Base-by-base conservation (phyloP, 2,113 vertebrate species). In the Rhea pennata region DNA sequence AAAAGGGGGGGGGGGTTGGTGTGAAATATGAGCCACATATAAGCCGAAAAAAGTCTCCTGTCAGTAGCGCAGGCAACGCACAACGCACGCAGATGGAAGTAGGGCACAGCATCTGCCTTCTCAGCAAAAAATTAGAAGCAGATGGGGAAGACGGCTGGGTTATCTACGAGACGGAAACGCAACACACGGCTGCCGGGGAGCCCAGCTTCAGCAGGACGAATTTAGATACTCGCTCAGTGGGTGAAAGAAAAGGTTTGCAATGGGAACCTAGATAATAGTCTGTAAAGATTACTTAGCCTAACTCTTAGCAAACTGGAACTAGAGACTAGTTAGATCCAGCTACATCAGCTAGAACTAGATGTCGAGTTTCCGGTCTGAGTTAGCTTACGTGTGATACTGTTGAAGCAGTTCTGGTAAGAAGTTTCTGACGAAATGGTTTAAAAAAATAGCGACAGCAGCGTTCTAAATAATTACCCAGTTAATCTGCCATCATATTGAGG, bases 11-110 rank as follows among this genome's bases (percentile, higher is more conserved):
- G 36, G 6, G 36, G 15, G 39, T 87, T 36, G 75, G 40, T 20
- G 6, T 1, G 2, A 54, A 59, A 62, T 0, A 0, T 1, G 2
- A 62, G 10, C 21, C 58, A 23, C 0, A 0, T 12, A 12, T 27
- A 48, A 62, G 22, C 44, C 21, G 53, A 16, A 31, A 62, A 61
- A 6, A 77, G 40, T 2, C 39, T 10, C 9, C 22, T 2, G 8
- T 17, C 36, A 9, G 20, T 15, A 10, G 50, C 31, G 23, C 13
- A 9, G 9, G 31, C 0, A 7, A 67, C 0, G 26, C 23, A 9
- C 11, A 14, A 33, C 0, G 0, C 9, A 3, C 0, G 1, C 3
- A 17, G 29, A 5, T 9, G 8, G 3, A 66, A 61, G 40, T 2
- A 33, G 44, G 64, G 48, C 31, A 17, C 0, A 0, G 26, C 67